phyloP scores from a whole-genome alignment of 2,888 invertebrate species.

The Cerceris ruficornis region DNA sequence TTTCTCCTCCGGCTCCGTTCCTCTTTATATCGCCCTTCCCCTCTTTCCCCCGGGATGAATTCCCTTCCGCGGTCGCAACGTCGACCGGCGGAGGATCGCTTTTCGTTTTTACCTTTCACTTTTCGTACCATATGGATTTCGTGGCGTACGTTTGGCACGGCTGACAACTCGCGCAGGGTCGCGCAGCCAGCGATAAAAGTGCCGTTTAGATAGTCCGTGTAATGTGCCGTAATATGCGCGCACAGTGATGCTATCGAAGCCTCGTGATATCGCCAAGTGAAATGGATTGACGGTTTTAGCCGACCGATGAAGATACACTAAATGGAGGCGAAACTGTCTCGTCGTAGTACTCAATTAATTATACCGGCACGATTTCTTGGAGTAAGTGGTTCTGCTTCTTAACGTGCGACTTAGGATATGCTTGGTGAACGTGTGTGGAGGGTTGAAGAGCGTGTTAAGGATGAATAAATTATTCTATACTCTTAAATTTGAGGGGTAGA shows the following conservation, averaged over 20 bases:
- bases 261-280: slow-evolving; percentile 21
- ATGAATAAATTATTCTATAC: too few relatives aligned
- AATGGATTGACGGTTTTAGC: slow-evolving; percentile 4
- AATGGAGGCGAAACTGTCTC: not conserved
- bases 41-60: slow-evolving; percentile 18
- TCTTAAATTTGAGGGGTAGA: too few relatives aligned
- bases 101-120: slow-evolving; percentile 62
- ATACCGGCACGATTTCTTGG: not conserved
- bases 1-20: slow-evolving; percentile 22
- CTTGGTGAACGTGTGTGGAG: too few relatives aligned
- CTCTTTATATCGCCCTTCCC: slow-evolving; percentile 37
- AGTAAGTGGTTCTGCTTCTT: too few relatives aligned
- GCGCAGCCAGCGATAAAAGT: slow-evolving; percentile 33
- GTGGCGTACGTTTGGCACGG: slow-evolving; percentile 48
- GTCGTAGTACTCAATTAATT: not conserved
- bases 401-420: too few relatives aligned
- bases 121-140: slow-evolving; percentile 49
- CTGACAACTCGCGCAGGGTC: slow-evolving; percentile 34
- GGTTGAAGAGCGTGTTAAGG: too few relatives aligned
- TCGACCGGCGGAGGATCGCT: slow-evolving; percentile 40
- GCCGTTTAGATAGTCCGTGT: slow-evolving; percentile 49
- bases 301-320: slow-evolving; percentile 1
- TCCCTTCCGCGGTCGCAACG: slow-evolving; percentile 7
- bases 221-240: slow-evolving; percentile 33
- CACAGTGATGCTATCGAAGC: slow-evolving; percentile 13